A percentile compares a stretch with the other conserved stretches of the same genome.
Evolutionary conservation across 1,140 invertebrate genomes (phyloP).

Genomic region (Phenacoccus solenopsis): DNA sequence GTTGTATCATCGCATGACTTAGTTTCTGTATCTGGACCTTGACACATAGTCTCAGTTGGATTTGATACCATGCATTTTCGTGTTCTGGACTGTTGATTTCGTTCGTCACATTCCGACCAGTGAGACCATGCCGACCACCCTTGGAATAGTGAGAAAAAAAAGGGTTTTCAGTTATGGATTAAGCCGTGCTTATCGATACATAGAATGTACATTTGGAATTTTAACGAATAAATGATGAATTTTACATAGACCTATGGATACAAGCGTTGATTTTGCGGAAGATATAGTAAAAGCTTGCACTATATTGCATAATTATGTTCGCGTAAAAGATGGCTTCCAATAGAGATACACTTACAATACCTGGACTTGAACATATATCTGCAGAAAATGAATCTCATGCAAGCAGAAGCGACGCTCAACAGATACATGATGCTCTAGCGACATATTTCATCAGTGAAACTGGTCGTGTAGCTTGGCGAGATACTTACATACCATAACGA

Average conservation of each 20-base stretch:
- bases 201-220: constrained; percentile 36
- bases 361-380: constrained; percentile 19
- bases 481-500: neutral
- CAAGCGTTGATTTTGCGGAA: constrained; percentile 23
- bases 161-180: constrained; percentile 33
- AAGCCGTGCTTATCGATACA: constrained; percentile 27
- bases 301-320: constrained; percentile 29
- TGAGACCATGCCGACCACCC: constrained; percentile 41
- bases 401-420: neutral
- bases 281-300: constrained; percentile 28
- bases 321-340: constrained; percentile 23
- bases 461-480: constrained; percentile 8
- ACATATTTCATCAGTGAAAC: constrained; percentile 11
- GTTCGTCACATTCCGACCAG: constrained; percentile 53
- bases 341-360: constrained; percentile 23
- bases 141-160: constrained; percentile 22
- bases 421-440: constrained; percentile 5
- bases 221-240: constrained; percentile 28
- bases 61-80: constrained; percentile 40
- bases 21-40: constrained; percentile 47
- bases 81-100: constrained; percentile 49
- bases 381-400: neutral
- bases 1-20: constrained; percentile 40
- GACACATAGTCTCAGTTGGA: constrained; percentile 41
- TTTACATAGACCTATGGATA: constrained; percentile 29